Conservation (phyloP, 2,888 invertebrate genomes). For the Trissolcus brochymenae region DNA sequence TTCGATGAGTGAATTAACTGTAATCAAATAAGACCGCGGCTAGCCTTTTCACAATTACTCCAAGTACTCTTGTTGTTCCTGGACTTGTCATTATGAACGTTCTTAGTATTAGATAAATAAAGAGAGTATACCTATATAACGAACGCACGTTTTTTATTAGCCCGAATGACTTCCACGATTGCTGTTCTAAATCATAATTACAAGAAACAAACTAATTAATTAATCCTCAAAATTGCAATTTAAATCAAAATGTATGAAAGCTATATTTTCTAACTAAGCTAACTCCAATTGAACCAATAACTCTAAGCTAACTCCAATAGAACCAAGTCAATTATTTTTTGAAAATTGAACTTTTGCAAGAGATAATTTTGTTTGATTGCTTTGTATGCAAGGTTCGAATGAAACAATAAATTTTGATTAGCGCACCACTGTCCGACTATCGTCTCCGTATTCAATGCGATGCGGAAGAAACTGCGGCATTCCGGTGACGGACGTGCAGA, state of each 20-base stretch:
- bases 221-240: too few relatives aligned
- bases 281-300: too few relatives aligned
- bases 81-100: conserved; percentile 35
- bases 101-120: conserved; percentile 14
- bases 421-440: background rate
- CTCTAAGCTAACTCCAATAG: too few relatives aligned
- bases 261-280: too few relatives aligned
- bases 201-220: background rate
- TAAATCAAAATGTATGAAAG: too few relatives aligned
- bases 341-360: too few relatives aligned
- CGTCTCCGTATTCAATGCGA: conserved; percentile 28
- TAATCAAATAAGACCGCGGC: conserved; percentile 69
- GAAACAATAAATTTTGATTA: conserved; percentile 3
- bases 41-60: conserved; percentile 49
- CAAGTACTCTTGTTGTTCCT: conserved; percentile 34
- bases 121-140: conserved; percentile 11
- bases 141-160: conserved; percentile 38
- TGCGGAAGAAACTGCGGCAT: conserved; percentile 58
- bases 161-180: conserved; percentile 13
- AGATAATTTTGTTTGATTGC: conserved; percentile 32
- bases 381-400: background rate
- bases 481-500: conserved; percentile 51
- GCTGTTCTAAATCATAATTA: conserved; percentile 21
- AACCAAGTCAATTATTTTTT: too few relatives aligned
- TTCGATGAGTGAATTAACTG: conserved; percentile 75